Evolutionary conservation across 2,888 invertebrate species (phyloP).

Genomic region (Drosophila pseudotalamancana): DNA sequence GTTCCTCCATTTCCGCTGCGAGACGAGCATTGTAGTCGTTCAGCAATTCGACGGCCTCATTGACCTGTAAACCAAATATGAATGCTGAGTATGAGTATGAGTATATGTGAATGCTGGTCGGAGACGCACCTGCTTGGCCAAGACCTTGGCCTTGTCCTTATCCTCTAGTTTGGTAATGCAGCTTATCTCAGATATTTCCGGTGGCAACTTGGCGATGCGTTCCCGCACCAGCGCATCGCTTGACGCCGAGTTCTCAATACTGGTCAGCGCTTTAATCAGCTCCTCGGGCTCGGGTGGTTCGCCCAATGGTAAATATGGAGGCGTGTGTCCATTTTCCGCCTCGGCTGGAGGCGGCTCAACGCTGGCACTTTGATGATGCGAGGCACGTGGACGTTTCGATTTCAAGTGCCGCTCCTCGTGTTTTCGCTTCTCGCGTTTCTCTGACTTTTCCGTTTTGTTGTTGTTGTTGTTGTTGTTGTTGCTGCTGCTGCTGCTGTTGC

Average conservation of each 20-base stretch:
- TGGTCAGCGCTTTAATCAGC: conserved; percentile 92
- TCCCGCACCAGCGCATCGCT: conserved; percentile 97
- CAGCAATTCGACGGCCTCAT: conserved; percentile 93
- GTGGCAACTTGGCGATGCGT: conserved; percentile 96
- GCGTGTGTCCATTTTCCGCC: conserved; percentile 89
- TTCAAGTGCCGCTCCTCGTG: conserved; percentile 78
- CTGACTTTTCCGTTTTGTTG: conserved; percentile 62
- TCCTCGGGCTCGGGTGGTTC: conserved; percentile 97
- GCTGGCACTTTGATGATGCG: conserved; percentile 77
- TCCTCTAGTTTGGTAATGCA: conserved; percentile 94
- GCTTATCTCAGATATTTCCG: conserved; percentile 96
- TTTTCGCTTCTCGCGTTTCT: conserved; percentile 82
- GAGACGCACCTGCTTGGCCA: conserved; percentile 89
- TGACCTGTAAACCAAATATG: conserved; percentile 81
- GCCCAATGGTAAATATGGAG: conserved; percentile 91
- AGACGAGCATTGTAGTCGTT: conserved; percentile 95
- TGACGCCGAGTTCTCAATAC: conserved; percentile 97
- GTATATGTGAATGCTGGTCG: background rate
- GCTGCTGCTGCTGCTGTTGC: conserved; percentile 6
- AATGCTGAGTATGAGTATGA: background rate
- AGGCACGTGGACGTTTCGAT: conserved; percentile 63
- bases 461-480: conserved; percentile 11
- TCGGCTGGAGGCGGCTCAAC: conserved; percentile 34
- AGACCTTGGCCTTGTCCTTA: conserved; percentile 90
- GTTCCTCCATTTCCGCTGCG: conserved; percentile 94